phyloP scores from a whole-genome alignment of 2,797 vertebrate genomes.

The Bovichtus variegatus region DNA sequence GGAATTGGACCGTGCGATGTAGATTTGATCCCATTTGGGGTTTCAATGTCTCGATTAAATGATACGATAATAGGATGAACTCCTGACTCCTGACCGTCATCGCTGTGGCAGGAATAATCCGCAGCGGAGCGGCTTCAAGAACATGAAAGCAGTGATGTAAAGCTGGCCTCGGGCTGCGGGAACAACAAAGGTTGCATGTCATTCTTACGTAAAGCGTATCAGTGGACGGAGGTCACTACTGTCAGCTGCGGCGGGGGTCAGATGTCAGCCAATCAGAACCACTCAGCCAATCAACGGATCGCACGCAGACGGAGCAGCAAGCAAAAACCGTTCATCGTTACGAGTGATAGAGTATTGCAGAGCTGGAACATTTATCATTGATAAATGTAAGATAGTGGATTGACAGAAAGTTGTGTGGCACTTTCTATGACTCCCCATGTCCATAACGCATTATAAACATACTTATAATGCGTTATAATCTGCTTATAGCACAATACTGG shows the following conservation, averaged over 20 bases:
- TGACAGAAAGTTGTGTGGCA: background rate
- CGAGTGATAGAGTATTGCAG: too few species aligned
- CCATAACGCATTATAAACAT: too few species aligned
- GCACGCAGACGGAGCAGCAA: background rate
- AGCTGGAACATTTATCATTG: too few species aligned
- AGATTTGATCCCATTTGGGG: conserved; percentile 14
- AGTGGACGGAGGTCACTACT: conserved; percentile 34
- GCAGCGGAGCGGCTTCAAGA: conserved; percentile 17
- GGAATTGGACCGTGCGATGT: background rate
- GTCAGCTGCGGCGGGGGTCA: conserved; percentile 43
- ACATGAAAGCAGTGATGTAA: conserved; percentile 43
- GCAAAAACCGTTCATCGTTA: too few species aligned
- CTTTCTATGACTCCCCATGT: too few species aligned
- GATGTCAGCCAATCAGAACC: conserved; percentile 10
- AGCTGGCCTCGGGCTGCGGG: conserved; percentile 32
- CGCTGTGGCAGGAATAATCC: conserved; percentile 20
- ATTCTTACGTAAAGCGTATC: conserved; percentile 52
- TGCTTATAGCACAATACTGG: too few species aligned
- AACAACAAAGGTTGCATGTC: conserved; percentile 38
- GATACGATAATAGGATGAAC: background rate
- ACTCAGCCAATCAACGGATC: conserved; percentile 3
- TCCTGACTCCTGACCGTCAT: conserved; percentile 25
- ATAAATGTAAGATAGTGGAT: too few species aligned
- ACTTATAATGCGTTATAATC: too few species aligned
- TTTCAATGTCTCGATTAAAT: conserved; percentile 17